Evolutionary conservation across 2,113 vertebrate species (phyloP).

Genomic region (Spea multiplicata): DNA sequence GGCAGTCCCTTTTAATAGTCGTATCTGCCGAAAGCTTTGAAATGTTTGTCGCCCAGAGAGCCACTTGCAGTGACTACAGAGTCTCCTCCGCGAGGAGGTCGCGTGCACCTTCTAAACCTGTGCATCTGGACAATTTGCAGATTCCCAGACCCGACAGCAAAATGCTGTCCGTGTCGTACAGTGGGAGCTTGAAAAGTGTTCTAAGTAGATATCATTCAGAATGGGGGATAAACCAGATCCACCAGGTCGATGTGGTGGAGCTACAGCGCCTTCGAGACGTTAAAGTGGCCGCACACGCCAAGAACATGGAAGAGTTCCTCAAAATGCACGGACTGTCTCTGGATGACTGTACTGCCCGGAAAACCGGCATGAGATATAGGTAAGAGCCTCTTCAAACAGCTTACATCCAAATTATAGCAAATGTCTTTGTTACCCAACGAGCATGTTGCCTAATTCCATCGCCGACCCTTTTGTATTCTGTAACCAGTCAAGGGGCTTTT

Average conservation of each 20-base stretch:
- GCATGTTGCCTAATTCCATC: too few species aligned
- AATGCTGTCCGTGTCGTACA: slow-evolving; percentile 98
- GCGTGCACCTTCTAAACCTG: slow-evolving; percentile 51
- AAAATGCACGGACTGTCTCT: slow-evolving; percentile 90
- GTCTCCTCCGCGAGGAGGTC: slow-evolving; percentile 57
- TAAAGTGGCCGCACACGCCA: slow-evolving; percentile 81
- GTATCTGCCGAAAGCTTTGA: slow-evolving; percentile 2
- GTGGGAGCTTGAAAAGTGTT: slow-evolving; percentile 90
- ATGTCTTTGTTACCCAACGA: too few species aligned
- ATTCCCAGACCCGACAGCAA: slow-evolving; percentile 68
- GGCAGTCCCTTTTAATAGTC: slow-evolving; percentile 30
- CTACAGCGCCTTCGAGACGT: slow-evolving; percentile 87
- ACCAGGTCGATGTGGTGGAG: slow-evolving; percentile 75
- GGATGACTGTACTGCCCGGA: slow-evolving; percentile 82
- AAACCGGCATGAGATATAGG: slow-evolving; percentile 97
- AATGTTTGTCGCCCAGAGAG: slow-evolving; percentile 64
- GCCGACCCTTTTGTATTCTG: too few species aligned
- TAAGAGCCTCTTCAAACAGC: slow-evolving; percentile 65
- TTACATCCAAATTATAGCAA: too few species aligned
- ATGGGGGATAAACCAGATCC: slow-evolving; percentile 82
- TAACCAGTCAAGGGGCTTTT: too few species aligned
- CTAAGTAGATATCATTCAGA: slow-evolving; percentile 89
- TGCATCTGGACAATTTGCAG: slow-evolving; percentile 67
- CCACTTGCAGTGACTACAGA: slow-evolving; percentile 39
- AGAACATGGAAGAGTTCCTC: slow-evolving; percentile 95